phyloP scores from a whole-genome alignment of 2,888 invertebrate genomes.

The Polyploca ridens region DNA sequence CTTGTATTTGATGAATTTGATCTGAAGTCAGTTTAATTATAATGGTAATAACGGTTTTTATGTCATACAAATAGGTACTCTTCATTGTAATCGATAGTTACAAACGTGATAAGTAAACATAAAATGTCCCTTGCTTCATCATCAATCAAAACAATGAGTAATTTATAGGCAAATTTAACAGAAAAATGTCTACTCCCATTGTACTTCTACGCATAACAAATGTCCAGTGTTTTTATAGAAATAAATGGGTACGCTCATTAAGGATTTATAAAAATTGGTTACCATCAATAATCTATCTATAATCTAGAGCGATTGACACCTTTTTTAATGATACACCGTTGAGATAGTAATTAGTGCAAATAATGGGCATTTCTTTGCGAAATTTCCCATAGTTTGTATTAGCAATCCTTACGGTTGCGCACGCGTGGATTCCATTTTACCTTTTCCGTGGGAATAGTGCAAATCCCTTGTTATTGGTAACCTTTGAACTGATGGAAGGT shows the following conservation, averaged over 20 bases:
- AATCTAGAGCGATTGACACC: conserved; percentile 5
- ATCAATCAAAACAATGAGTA: conserved; percentile 48
- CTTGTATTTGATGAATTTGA: too few relatives aligned
- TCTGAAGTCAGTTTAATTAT: background rate
- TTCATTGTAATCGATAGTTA: background rate
- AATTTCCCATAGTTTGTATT: conserved; percentile 13
- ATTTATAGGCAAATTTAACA: conserved; percentile 47
- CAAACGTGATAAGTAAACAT: background rate
- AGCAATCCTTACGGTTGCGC: conserved; percentile 11
- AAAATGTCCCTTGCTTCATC: background rate
- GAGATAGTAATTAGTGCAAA: conserved; percentile 4
- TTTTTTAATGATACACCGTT: conserved; percentile 3
- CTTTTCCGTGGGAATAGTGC: conserved; percentile 4
- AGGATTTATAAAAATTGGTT: background rate
- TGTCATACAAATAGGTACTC: too few relatives aligned
- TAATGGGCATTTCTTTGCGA: conserved; percentile 9
- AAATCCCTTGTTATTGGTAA: conserved; percentile 1
- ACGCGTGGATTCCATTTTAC: background rate
- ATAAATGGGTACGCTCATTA: background rate
- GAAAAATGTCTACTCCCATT: conserved; percentile 45
- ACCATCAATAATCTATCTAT: background rate
- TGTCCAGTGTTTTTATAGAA: background rate
- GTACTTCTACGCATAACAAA: background rate
- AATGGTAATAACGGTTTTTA: background rate
- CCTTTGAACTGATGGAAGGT: background rate